A percentile compares a stretch with the other conserved stretches of the same genome.
Evolutionary conservation across 2,113 vertebrate species (phyloP).

Genomic region (Trinectes maculatus): DNA sequence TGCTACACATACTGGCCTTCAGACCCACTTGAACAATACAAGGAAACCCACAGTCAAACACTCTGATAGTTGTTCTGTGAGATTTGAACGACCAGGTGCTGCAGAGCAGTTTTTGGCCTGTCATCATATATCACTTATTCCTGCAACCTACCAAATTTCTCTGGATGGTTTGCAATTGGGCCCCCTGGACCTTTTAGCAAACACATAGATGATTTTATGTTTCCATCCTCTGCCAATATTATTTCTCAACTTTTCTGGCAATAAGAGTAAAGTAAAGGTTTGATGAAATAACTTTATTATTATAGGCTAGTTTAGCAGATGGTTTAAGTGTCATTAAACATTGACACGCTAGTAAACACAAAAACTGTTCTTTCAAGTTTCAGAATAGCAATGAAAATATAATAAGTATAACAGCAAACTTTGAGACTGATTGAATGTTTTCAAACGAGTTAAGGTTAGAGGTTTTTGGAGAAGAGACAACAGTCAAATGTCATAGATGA

Average conservation of each 20-base stretch:
- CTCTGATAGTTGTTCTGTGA: slow-evolving; percentile 38
- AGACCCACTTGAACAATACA: slow-evolving; percentile 12
- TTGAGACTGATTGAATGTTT: neutral
- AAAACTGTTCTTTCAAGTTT: neutral
- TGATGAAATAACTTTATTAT: slow-evolving; percentile 47
- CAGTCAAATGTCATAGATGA: slow-evolving; percentile 23
- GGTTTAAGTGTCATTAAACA: slow-evolving; percentile 20
- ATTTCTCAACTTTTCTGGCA: slow-evolving; percentile 64
- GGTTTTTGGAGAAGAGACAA: neutral
- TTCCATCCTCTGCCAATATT: slow-evolving; percentile 57
- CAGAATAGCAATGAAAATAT: slow-evolving; percentile 2
- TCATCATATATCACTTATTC: slow-evolving; percentile 41
- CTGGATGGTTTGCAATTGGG: slow-evolving; percentile 54
- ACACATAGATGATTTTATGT: slow-evolving; percentile 62
- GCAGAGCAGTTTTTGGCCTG: slow-evolving; percentile 44
- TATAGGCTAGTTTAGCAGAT: slow-evolving; percentile 42
- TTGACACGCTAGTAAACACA: slow-evolving; percentile 19
- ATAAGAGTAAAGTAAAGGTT: slow-evolving; percentile 36
- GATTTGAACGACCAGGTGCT: slow-evolving; percentile 56
- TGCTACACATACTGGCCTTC: slow-evolving; percentile 3
- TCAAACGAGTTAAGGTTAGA: neutral
- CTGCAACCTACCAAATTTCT: slow-evolving; percentile 54
- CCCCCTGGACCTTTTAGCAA: slow-evolving; percentile 66
- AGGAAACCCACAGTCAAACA: slow-evolving; percentile 3
- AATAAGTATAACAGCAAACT: neutral